Base-by-base conservation (phyloP, 2,113 vertebrate species). In the Benitochromis conjunctus region DNA sequence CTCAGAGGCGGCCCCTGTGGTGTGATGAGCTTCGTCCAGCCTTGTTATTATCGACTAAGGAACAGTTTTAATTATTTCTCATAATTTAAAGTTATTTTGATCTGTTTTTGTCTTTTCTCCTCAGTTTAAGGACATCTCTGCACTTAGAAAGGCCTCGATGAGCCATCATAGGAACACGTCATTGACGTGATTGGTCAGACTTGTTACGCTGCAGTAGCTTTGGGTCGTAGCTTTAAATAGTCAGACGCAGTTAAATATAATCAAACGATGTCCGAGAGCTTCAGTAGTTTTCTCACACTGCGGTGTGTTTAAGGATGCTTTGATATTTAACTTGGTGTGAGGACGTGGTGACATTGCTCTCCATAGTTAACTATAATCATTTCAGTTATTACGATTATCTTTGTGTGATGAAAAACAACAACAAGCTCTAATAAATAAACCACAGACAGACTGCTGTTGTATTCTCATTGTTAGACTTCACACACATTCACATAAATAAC, bases 41-140 rank as follows among this genome's bases (percentile, higher is more conserved):
- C 60, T 66, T 7, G 7, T 41, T 3, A 7, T 60, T 60, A 24
- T 4, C 36, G 7, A 43, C 60, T 0, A 24, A 14, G 0, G 0
- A 43, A 43, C 4, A 24, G 1, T 43, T 9, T 0, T 69, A 41
- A 21, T 41, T 7, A 43, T 69, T 71, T 71, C 46, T 29, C 21
- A 48, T 26, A 26, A 26, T 46, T 66, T 9, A 0, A 9, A 24
- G 1, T 69, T 24, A 24, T 69, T 43, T 48, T 29, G 5, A 11
- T 48, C 14, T 62, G n/a, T 18, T 74, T 29, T 29, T 12, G 9
- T 3, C 24, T 29, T 19, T 3, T 7, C 26, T 19, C 9, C 18
- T 31, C 43, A 51, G 43, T 7, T 74, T 3, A 9, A 24, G 66
- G 21, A 48, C 66, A 2, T 71, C 26, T 51, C 16, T 7, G 43